Conservation (phyloP, 1,140 invertebrate species). For the Mycetomoellerius zeteki region DNA sequence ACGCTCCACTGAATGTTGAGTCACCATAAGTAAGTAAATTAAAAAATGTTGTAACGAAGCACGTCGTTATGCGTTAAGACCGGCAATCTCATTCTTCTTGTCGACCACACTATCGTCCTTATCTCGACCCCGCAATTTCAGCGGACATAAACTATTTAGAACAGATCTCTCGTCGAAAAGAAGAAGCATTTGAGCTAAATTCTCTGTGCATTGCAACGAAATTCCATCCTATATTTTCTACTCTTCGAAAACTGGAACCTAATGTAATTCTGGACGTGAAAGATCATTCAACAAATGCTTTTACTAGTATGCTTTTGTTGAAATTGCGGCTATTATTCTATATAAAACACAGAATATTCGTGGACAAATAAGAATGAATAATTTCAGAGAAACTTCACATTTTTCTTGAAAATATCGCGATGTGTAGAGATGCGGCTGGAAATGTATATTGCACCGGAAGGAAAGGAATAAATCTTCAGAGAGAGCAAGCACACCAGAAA, state of each 20-base stretch:
- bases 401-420: constrained; percentile 35
- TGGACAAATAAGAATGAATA: constrained; percentile 4
- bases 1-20: not conserved
- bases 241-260: not conserved
- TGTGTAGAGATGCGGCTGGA: not conserved
- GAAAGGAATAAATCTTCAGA: constrained; percentile 46
- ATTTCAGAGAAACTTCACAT: not conserved
- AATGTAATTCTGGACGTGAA: not conserved
- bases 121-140: not conserved
- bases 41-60: not conserved
- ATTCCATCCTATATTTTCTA: not conserved
- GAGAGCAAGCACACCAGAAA: constrained; percentile 18
- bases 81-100: not conserved
- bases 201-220: not conserved
- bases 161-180: not conserved
- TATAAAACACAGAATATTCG: constrained; percentile 3
- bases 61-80: not conserved
- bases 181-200: not conserved
- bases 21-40: constrained; percentile 36
- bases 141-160: not conserved
- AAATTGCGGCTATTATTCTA: not conserved
- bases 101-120: not conserved
- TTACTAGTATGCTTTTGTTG: not conserved
- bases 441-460: constrained; percentile 49
- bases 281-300: not conserved